Conservation (phyloP, 2,113 vertebrate genomes). For the Sebastes schlegelii region DNA sequence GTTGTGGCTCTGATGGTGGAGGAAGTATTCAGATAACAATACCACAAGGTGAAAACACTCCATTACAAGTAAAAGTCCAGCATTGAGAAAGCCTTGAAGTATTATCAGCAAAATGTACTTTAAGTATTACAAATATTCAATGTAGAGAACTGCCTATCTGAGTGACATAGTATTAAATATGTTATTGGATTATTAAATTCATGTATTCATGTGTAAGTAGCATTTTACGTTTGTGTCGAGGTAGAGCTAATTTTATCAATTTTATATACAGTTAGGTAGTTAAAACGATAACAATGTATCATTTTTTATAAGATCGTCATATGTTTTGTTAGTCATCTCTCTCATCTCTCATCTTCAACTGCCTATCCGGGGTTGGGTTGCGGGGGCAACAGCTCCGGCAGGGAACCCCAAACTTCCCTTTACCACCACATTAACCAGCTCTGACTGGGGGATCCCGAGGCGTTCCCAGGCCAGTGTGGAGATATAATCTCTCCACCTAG, state of each 20-base stretch:
- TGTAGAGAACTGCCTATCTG: not conserved
- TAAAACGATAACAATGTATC: not conserved
- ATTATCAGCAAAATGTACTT: not conserved
- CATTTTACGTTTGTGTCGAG: not conserved
- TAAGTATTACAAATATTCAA: not conserved
- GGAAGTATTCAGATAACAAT: conserved; percentile 6
- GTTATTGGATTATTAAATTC: not conserved
- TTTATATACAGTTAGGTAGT: not conserved
- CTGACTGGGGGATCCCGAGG: too few relatives aligned
- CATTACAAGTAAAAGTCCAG: not conserved
- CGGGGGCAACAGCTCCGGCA: too few relatives aligned
- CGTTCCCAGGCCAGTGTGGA: too few relatives aligned
- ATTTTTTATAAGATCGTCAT: not conserved
- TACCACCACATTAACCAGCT: too few relatives aligned
- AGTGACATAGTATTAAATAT: not conserved
- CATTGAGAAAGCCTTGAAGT: not conserved
- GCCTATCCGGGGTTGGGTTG: too few relatives aligned
- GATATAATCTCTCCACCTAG: too few relatives aligned
- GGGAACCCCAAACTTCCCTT: too few relatives aligned
- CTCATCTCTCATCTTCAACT: too few relatives aligned
- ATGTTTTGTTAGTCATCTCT: not conserved
- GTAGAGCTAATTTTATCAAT: too few relatives aligned
- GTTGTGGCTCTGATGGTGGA: not conserved
- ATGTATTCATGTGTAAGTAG: not conserved
- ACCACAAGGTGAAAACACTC: not conserved